These are phyloP conservation scores for Brachionus paranguensis DNA, from an alignment of 1,140 invertebrate genomes.

Conservation along the genomic window DNA sequence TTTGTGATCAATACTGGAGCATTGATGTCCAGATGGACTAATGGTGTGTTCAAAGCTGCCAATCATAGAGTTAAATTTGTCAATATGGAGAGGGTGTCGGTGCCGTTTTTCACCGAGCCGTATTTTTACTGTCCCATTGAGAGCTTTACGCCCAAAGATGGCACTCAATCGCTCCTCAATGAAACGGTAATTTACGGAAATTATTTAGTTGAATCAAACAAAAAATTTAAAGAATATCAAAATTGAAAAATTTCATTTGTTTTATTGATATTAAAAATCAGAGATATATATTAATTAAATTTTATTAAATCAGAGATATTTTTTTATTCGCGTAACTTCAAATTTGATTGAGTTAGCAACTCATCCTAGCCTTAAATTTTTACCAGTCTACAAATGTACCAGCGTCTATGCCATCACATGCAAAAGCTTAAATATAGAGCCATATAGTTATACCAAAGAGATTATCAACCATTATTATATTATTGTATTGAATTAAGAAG, in stretches of 20 bases:
- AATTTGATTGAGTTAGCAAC: too few species aligned
- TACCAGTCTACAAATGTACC: too few species aligned
- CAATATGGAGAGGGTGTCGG: not conserved
- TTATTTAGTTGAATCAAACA: not conserved
- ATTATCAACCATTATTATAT: too few species aligned
- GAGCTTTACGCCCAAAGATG: not conserved
- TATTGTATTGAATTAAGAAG: too few species aligned
- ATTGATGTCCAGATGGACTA: not conserved
- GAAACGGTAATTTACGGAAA: not conserved
- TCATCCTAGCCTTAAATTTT: too few species aligned
- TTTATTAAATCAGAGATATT: too few species aligned
- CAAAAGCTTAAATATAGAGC: too few species aligned
- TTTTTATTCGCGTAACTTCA: too few species aligned
- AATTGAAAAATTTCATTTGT: not conserved
- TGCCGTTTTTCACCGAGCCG: slow-evolving; percentile 1
- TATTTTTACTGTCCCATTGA: not conserved
- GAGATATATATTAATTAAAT: too few species aligned
- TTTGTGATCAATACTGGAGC: slow-evolving; percentile 5
- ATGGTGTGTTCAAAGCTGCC: not conserved
- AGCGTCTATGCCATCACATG: too few species aligned
- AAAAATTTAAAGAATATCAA: slow-evolving; percentile 18
- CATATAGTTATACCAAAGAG: too few species aligned
- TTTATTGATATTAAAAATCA: too few species aligned
- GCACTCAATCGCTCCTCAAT: not conserved
- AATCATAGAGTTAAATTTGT: slow-evolving; percentile 27